These are phyloP conservation scores for Hypomesus transpacificus DNA, from an alignment of 2,113 vertebrate genomes.

Conservation along the genomic window DNA sequence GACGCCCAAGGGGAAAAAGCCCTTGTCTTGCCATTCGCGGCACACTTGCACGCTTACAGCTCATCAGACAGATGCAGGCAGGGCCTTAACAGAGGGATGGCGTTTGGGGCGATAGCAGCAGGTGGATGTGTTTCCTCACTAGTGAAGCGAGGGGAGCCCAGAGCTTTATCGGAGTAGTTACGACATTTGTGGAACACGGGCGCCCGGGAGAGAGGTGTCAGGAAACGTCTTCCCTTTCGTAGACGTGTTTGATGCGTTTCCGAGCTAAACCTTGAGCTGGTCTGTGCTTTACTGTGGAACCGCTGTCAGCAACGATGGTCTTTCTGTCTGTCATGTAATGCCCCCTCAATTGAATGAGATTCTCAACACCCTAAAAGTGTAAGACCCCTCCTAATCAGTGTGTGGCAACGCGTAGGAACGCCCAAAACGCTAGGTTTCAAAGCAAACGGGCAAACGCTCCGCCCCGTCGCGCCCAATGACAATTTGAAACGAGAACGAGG, in stretches of 20 bases:
- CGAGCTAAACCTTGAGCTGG: neutral
- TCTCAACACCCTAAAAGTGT: too few species aligned
- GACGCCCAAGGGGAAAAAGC: conserved; percentile 26
- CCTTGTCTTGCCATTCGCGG: neutral
- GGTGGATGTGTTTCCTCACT: conserved; percentile 13
- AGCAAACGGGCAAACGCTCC: too few species aligned
- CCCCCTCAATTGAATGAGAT: too few species aligned
- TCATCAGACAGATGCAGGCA: neutral
- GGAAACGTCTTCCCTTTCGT: neutral
- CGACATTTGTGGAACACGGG: neutral
- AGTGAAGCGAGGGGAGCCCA: conserved; percentile 3
- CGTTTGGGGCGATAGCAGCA: neutral
- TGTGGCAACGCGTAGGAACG: too few species aligned
- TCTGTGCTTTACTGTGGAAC: neutral
- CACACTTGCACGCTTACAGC: neutral
- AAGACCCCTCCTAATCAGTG: too few species aligned
- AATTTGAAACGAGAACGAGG: too few species aligned
- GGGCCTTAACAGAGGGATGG: neutral
- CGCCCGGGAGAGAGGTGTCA: neutral
- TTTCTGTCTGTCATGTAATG: too few species aligned
- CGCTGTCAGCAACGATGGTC: too few species aligned
- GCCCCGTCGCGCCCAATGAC: too few species aligned
- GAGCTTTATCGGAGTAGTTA: conserved; percentile 6
- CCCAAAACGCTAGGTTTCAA: too few species aligned
- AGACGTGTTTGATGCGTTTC: neutral